Evolutionary conservation across 2,113 vertebrate genomes (phyloP).

Genomic region (Lynx canadensis): DNA sequence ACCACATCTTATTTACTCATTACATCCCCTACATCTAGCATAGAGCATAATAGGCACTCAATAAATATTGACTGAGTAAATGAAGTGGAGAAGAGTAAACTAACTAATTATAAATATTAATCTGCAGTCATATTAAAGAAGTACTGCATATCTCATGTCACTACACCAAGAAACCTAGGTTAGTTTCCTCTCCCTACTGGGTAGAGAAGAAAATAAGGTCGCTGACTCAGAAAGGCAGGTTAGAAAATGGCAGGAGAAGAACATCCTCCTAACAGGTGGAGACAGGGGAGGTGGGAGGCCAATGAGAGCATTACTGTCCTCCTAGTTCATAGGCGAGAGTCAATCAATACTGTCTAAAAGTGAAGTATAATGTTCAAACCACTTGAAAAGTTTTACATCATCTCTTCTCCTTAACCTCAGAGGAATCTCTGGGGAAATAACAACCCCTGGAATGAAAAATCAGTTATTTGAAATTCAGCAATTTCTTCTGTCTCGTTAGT

Average conservation of each 20-base stretch:
- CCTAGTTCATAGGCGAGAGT: neutral
- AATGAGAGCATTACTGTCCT: neutral
- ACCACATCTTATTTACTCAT: neutral
- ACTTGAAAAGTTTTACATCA: slow-evolving; percentile 9
- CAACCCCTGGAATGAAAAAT: neutral
- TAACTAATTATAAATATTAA: neutral
- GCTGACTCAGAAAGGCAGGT: neutral
- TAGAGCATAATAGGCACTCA: neutral
- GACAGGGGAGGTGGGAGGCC: neutral
- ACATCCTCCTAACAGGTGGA: neutral
- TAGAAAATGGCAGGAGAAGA: neutral
- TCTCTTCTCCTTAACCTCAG: neutral
- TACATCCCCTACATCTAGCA: neutral
- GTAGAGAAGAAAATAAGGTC: neutral
- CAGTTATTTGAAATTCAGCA: slow-evolving; percentile 42
- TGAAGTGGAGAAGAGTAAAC: neutral
- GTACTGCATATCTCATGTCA: neutral
- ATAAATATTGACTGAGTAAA: neutral
- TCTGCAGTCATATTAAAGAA: neutral
- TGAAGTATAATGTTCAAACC: neutral
- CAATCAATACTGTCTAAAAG: neutral
- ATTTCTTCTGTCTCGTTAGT: neutral
- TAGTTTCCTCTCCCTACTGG: neutral
- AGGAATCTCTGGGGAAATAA: slow-evolving; percentile 24
- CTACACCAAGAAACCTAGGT: neutral